Conservation (phyloP, 2,113 vertebrate species). For the Pachycephala philippinensis region DNA sequence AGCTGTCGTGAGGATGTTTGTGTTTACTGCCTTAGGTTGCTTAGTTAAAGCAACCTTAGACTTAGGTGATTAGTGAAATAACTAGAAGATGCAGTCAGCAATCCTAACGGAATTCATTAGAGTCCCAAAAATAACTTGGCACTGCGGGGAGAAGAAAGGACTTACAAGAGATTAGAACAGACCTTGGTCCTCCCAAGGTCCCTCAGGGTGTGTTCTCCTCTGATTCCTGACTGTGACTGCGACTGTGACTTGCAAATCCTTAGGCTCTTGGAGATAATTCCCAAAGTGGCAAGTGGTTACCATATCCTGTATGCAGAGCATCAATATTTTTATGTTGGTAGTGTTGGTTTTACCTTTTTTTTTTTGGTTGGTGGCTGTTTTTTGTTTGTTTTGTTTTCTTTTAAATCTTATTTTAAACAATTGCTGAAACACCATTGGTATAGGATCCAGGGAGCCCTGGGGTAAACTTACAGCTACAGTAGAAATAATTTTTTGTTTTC, state of each 20-base stretch:
- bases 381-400: not conserved
- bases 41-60: not conserved
- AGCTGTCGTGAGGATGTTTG: not conserved
- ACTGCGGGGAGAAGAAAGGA: not conserved
- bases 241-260: not conserved
- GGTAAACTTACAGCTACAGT: not conserved
- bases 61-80: not conserved
- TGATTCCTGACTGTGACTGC: not conserved
- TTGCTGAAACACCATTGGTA: not conserved
- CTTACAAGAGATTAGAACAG: not conserved
- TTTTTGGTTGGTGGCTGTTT: not conserved
- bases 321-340: not conserved
- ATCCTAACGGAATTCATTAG: not conserved
- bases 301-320: not conserved
- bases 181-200: not conserved
- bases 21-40: not conserved
- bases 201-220: not conserved
- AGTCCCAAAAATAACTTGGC: not conserved
- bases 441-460: not conserved
- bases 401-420: not conserved
- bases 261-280: not conserved
- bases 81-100: not conserved
- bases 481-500: not conserved
- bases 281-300: not conserved
- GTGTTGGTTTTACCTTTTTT: not conserved